Percentiles rank a stretch among this genome's conserved stretches.
Conservation (phyloP, 2,797 vertebrate genomes). For the Ciconia nigra region DNA sequence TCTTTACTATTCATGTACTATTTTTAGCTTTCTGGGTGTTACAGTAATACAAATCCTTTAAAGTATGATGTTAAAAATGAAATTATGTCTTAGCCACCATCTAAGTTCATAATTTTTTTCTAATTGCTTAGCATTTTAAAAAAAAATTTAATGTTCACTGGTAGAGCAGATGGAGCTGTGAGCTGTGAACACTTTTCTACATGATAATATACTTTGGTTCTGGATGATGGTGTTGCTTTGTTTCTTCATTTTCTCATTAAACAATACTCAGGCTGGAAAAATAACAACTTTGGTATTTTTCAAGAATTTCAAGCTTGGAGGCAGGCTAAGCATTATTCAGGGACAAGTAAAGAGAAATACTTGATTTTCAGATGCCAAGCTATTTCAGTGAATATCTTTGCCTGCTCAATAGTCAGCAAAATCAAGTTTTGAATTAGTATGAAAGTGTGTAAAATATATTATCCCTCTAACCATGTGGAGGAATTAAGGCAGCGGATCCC, state of each 20-base stretch:
- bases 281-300: not conserved
- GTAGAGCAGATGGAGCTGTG: slow-evolving; percentile 68
- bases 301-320: not conserved
- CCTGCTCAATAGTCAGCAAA: not conserved
- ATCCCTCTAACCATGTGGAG: not conserved
- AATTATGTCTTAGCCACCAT: slow-evolving; percentile 45
- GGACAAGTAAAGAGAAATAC: not conserved
- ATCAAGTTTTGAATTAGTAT: not conserved
- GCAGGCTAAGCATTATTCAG: not conserved
- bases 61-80: slow-evolving; percentile 40
- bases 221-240: slow-evolving; percentile 50
- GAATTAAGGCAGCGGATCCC: not conserved
- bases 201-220: slow-evolving; percentile 43
- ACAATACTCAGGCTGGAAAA: slow-evolving; percentile 26
- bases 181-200: not conserved
- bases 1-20: not conserved
- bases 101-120: slow-evolving; percentile 26
- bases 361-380: not conserved
- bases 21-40: slow-evolving; percentile 12
- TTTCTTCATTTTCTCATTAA: slow-evolving; percentile 62
- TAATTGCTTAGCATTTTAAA: slow-evolving; percentile 56
- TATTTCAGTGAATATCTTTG: not conserved
- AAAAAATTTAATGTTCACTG: slow-evolving; percentile 63
- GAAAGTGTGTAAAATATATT: not conserved
- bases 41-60: slow-evolving; percentile 30